phyloP scores from a whole-genome alignment of 2,797 vertebrate genomes.

The Psittacula derbiana region DNA sequence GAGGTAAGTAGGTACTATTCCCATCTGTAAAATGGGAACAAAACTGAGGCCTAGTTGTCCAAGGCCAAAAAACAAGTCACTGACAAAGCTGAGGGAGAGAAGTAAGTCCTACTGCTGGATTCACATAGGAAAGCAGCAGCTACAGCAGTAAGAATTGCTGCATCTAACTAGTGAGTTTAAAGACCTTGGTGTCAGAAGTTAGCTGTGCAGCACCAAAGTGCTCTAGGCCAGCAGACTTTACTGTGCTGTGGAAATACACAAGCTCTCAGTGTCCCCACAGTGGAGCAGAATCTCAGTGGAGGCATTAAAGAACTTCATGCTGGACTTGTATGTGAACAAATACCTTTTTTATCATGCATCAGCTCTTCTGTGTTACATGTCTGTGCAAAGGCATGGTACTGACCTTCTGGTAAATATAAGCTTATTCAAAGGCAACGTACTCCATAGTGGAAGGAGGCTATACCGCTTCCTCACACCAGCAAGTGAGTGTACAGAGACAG shows the following conservation, averaged over 20 bases:
- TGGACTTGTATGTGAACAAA: neutral
- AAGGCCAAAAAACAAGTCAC: neutral
- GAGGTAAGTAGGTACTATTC: neutral
- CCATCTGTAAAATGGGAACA: neutral
- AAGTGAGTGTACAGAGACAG: neutral
- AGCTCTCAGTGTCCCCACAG: neutral
- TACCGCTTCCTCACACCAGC: neutral
- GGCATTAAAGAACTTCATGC: neutral
- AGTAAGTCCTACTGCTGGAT: neutral
- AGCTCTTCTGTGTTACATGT: neutral
- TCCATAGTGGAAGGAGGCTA: neutral
- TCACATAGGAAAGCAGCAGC: neutral
- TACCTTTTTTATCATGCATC: neutral
- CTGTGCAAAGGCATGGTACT: neutral
- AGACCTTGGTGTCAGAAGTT: neutral
- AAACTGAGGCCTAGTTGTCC: neutral
- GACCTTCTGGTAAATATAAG: neutral
- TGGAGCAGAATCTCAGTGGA: neutral
- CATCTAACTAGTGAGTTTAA: neutral
- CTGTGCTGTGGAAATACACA: neutral
- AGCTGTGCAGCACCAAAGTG: neutral
- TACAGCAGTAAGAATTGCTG: neutral
- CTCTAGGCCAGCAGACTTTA: neutral
- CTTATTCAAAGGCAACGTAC: neutral
- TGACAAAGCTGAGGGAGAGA: neutral